Base-by-base conservation (phyloP, 2,113 vertebrate species). In the Cynocephalus volans region DNA sequence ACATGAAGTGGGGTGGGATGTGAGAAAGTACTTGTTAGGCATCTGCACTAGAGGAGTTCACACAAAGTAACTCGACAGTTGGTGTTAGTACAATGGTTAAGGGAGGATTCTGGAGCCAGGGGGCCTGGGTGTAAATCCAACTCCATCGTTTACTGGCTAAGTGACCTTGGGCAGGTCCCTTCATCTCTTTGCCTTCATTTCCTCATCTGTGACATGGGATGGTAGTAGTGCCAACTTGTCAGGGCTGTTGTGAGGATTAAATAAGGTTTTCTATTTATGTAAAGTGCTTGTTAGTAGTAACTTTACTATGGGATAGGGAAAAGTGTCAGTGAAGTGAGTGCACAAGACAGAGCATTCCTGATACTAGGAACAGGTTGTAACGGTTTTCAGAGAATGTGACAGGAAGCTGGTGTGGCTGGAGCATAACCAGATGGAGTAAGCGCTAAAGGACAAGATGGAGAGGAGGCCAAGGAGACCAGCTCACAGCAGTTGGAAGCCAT, bases 141-240 rank as follows among this genome's bases (percentile, higher is more conserved):
- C 9, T 85, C 36, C 45, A 50, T 80, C 8, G 0, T 23, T 79
- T 65, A 88, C n/a, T 64, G 23, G 48, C 36, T 94, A 24, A 28
- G 56, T 65, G n/a, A 18, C n/a, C 23, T 56, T 50, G 21, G 24
- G 24, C 48, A 88, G 15, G 26, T 94, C 45, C 67, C 26, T 64
- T 89, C 28, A 48, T 83, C 23, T 85, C 76, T 87, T 72, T 85
- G 77, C 56, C 41, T 88, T 41, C 58, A 69, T 89, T 60, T 92
- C 72, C 72, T 69, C 48, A 69, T 75, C 72, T 85, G 41, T 92
- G 88, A 85, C 50, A 60, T 8, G 26, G 26, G 52, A 65, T 76
- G 54, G 48, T 79, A 58, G 60, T 17, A 83, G 72, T 69, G 62
- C 18, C 50, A 80, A 33, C 24, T 65, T 75, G 50, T 52, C 12